A percentile compares a stretch with the other conserved stretches of the same genome.
Conservation (phyloP, 2,797 vertebrate species). For the Spondyliosoma cantharus region DNA sequence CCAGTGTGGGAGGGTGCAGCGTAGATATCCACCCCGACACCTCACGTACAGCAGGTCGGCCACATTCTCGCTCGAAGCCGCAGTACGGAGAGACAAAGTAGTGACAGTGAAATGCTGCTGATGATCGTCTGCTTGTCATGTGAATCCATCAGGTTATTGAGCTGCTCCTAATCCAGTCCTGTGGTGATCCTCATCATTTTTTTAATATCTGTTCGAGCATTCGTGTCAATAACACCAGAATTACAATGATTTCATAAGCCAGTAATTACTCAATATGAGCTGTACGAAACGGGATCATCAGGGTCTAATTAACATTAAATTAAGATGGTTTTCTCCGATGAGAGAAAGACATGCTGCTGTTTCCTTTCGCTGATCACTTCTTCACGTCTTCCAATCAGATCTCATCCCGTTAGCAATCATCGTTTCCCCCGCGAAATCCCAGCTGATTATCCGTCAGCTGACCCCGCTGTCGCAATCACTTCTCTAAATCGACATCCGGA, state of each 20-base stretch:
- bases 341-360: neutral
- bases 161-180: neutral
- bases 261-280: neutral
- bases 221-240: constrained; percentile 7
- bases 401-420: constrained; percentile 10
- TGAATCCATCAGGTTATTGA: neutral
- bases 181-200: neutral
- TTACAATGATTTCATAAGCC: constrained; percentile 15
- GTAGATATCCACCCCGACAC: constrained; percentile 31
- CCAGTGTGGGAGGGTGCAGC: constrained; percentile 51
- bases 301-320: constrained; percentile 28
- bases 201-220: neutral
- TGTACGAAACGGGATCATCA: constrained; percentile 9
- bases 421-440: constrained; percentile 24
- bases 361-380: constrained; percentile 22
- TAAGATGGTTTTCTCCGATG: constrained; percentile 15
- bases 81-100: neutral
- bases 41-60: constrained; percentile 15
- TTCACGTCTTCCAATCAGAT: constrained; percentile 20
- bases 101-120: neutral
- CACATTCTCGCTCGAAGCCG: constrained; percentile 15
- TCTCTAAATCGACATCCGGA: constrained; percentile 38
- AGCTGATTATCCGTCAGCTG: constrained; percentile 33
- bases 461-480: constrained; percentile 15
- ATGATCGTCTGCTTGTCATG: neutral